phyloP scores from a whole-genome alignment of 2,113 vertebrate species.

The Guaruba guarouba region DNA sequence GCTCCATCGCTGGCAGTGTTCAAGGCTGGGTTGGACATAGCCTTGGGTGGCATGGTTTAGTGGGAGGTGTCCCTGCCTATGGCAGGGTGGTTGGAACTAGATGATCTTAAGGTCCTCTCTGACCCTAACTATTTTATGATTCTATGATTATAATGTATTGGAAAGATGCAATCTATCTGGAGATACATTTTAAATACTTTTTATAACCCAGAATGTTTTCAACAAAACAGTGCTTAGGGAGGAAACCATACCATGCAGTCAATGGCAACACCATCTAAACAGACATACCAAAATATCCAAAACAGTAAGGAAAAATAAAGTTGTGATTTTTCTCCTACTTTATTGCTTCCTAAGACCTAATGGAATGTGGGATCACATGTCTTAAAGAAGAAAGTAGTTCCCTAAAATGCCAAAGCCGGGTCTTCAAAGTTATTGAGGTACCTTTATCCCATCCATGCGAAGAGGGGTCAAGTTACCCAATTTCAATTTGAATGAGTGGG shows the following conservation, averaged over 20 bases:
- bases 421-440: not conserved
- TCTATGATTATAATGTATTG: not conserved
- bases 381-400: not conserved
- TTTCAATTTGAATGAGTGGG: not conserved
- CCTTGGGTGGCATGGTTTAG: too few species aligned
- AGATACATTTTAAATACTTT: slow-evolving; percentile 8
- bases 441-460: not conserved
- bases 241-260: not conserved
- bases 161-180: not conserved
- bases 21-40: too few species aligned
- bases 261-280: not conserved
- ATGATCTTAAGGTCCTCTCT: too few species aligned
- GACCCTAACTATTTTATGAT: too few species aligned
- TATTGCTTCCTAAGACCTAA: not conserved
- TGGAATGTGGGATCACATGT: not conserved
- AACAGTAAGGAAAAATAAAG: not conserved
- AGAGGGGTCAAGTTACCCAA: not conserved
- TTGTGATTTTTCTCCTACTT: not conserved
- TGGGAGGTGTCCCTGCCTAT: too few species aligned
- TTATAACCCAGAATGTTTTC: not conserved
- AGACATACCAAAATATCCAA: not conserved
- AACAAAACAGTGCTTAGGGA: not conserved
- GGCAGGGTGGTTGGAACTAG: too few species aligned
- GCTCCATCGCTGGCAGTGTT: too few species aligned
- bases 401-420: not conserved